Evolutionary conservation across 2,113 vertebrate species (phyloP), one percentile per base, ranked within the genome.

Genomic region (Erpornis zantholeuca): DNA sequence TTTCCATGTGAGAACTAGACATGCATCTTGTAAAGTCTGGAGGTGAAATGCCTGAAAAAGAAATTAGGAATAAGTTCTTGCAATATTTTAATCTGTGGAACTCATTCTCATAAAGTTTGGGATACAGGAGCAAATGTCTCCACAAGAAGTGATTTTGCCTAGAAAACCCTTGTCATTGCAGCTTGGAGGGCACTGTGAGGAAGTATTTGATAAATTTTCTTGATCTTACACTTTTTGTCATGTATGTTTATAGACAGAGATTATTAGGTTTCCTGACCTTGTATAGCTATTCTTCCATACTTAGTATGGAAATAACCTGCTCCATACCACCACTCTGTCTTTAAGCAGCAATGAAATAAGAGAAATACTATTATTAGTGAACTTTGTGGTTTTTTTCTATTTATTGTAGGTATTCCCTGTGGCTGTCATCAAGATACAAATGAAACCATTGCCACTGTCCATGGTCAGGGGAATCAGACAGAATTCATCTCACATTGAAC

Each of bases 1-100:
- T 7, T 47, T 65, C 16, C 6, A 35, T 61, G 20, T 9, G 19
- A 45, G 38, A 69, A 42, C 3, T 40, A 45, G 17, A 29, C 3
- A 2, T 25, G 3, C 2, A 15, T 25, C 10, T 64, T 38, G 2
- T 59, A 50, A 56, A 12, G 3, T 42, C 16, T 68, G 52, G 12
- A 36, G 13, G 2, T 27, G 3, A 57, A 56, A 42, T 33, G 1
- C 9, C 28, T 15, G 11, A 3, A 6, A 42, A 54, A 24, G 13
- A 15, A 4, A 1, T 12, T 22, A 40, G 3, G 15, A 45, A 24
- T 5, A 7, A 0, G 1, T 36, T 38, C 18, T 66, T 75, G 3
- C 9, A 53, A 40, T 31, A 63, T 61, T 61, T 79, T 44, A 35
- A 60, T 49, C 21, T 45, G 3, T 59, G 19, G 20, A 89, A 68